Conservation (phyloP, 2,888 invertebrate genomes). For the Melitaea athalia region DNA sequence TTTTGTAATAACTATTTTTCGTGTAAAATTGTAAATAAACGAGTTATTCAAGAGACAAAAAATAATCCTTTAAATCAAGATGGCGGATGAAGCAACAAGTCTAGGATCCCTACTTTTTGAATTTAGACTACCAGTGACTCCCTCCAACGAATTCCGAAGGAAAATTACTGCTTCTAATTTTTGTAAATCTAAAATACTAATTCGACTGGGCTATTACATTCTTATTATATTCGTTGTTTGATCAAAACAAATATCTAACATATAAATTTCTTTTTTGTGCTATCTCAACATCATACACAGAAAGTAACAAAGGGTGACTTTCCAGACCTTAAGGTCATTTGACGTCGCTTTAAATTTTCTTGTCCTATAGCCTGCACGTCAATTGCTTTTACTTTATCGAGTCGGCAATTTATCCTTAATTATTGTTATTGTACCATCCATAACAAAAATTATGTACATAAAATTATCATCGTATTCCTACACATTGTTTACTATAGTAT, state of each 20-base stretch:
- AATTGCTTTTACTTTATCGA: slow-evolving; percentile 27
- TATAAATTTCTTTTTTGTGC: slow-evolving; percentile 26
- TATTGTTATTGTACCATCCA: slow-evolving; percentile 19
- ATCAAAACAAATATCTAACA: not conserved
- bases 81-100: too few relatives aligned
- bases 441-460: slow-evolving; percentile 5
- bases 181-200: too few relatives aligned
- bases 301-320: slow-evolving; percentile 27
- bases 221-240: not conserved
- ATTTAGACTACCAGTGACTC: too few relatives aligned
- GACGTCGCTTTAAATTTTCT: slow-evolving; percentile 31
- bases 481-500: not conserved
- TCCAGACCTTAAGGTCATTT: slow-evolving; percentile 32
- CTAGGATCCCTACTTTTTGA: too few relatives aligned
- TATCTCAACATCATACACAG: slow-evolving; percentile 26
- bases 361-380: slow-evolving; percentile 24
- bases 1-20: too few relatives aligned
- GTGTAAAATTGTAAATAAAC: too few relatives aligned
- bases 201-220: too few relatives aligned
- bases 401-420: slow-evolving; percentile 25
- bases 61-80: too few relatives aligned
- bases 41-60: too few relatives aligned
- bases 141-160: too few relatives aligned
- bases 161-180: too few relatives aligned
- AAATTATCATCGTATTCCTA: slow-evolving; percentile 5